Conservation (phyloP, 2,113 vertebrate genomes). For the Mixornis gularis region DNA sequence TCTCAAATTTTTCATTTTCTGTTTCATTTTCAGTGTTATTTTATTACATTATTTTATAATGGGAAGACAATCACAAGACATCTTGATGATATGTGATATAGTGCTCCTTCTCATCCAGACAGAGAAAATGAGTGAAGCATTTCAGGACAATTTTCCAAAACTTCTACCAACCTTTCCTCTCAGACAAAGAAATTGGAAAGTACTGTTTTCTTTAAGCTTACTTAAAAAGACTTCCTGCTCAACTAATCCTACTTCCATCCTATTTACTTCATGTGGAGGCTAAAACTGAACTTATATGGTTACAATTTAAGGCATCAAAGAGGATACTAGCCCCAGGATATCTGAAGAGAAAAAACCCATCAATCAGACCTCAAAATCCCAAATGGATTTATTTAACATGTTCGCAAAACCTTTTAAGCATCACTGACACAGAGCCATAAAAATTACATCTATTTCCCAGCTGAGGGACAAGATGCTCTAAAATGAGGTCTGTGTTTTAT, state of each 20-base stretch:
- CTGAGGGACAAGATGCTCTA: background rate
- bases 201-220: background rate
- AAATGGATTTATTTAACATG: background rate
- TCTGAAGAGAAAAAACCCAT: background rate
- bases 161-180: background rate
- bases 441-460: background rate
- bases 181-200: background rate
- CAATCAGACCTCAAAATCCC: background rate
- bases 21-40: slow-evolving; percentile 30
- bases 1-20: slow-evolving; percentile 2
- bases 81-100: background rate
- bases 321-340: background rate
- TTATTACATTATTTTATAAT: slow-evolving; percentile 26
- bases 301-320: background rate
- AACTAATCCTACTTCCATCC: background rate
- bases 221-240: background rate
- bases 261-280: background rate
- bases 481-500: background rate
- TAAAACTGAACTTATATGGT: background rate
- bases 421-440: background rate
- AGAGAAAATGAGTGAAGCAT: background rate
- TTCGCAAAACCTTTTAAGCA: background rate
- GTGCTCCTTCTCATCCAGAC: background rate
- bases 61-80: background rate
- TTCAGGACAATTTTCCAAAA: background rate